Percentiles rank a stretch among this genome's conserved stretches.
Evolutionary conservation across 2,797 vertebrate genomes (phyloP).

Genomic region (Tokudaia tokunoshimensis): DNA sequence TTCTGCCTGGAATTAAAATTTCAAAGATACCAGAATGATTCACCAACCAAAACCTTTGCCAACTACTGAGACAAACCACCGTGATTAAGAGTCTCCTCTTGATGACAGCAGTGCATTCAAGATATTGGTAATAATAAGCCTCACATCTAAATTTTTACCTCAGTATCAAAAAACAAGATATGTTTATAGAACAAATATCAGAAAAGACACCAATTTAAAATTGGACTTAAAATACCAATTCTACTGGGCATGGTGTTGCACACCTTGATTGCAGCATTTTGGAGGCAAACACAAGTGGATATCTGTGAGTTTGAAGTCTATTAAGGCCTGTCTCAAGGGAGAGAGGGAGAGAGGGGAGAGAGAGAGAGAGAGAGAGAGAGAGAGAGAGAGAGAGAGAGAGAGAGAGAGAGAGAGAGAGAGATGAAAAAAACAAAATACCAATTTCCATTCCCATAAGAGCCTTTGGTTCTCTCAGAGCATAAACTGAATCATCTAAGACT

Average conservation of each 20-base stretch:
- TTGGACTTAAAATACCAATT: not conserved
- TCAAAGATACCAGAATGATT: conserved; percentile 19
- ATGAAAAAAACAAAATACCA: not conserved
- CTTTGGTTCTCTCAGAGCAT: not conserved
- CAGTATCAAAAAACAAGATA: not conserved
- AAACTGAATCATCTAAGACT: not conserved
- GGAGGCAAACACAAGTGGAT: not conserved
- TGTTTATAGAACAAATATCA: not conserved
- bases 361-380: not conserved
- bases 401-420: not conserved
- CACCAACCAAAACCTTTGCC: not conserved
- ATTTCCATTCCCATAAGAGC: not conserved
- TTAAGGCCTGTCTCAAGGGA: not conserved
- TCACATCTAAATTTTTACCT: not conserved
- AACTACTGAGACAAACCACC: not conserved
- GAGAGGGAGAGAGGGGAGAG: not conserved
- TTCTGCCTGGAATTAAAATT: not conserved
- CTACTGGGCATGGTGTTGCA: not conserved
- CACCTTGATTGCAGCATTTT: not conserved
- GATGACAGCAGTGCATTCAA: not conserved
- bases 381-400: not conserved
- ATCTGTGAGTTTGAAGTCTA: not conserved
- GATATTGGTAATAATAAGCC: not conserved
- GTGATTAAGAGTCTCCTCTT: not conserved
- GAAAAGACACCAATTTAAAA: not conserved